A percentile compares a stretch with the other conserved stretches of the same genome.
Evolutionary conservation across 2,113 vertebrate species (phyloP).

Genomic region (Ancistrus triradiatus): DNA sequence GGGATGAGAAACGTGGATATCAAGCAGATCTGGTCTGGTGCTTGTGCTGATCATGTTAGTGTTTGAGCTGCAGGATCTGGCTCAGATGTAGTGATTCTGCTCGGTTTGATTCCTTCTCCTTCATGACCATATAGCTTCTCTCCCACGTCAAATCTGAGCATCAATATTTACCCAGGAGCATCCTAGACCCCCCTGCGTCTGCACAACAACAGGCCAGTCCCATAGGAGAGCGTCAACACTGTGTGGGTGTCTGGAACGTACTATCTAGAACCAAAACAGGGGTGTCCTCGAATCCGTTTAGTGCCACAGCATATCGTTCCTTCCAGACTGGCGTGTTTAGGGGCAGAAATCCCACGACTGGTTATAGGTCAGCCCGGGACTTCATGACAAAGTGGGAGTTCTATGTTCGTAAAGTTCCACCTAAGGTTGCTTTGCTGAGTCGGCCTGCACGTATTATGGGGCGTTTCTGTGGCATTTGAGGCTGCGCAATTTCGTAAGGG

Average conservation of each 20-base stretch:
- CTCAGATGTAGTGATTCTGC: background rate
- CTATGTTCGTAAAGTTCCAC: background rate
- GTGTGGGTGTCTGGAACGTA: slow-evolving; percentile 44
- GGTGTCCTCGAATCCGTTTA: slow-evolving; percentile 6
- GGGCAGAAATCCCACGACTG: background rate
- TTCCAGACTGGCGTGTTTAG: background rate
- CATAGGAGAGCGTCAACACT: slow-evolving; percentile 22
- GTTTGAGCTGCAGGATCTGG: background rate
- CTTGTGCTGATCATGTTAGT: background rate
- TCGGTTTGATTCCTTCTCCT: background rate
- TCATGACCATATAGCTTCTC: background rate
- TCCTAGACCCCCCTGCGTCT: slow-evolving; percentile 24
- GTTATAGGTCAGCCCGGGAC: background rate
- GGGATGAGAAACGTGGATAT: slow-evolving; percentile 29
- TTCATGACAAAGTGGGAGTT: background rate
- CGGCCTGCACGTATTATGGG: slow-evolving; percentile 3
- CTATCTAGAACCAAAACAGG: slow-evolving; percentile 21
- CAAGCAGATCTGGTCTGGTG: slow-evolving; percentile 5
- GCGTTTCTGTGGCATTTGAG: slow-evolving; percentile 40
- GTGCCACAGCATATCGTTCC: background rate
- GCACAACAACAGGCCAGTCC: slow-evolving; percentile 34
- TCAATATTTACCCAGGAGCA: slow-evolving; percentile 38
- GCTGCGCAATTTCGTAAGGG: slow-evolving; percentile 13
- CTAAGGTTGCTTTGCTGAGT: slow-evolving; percentile 8
- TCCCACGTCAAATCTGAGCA: slow-evolving; percentile 28